A percentile compares a stretch with the other conserved stretches of the same genome.
phyloP scores from a whole-genome alignment of 2,113 vertebrate genomes.

The Suncus etruscus region DNA sequence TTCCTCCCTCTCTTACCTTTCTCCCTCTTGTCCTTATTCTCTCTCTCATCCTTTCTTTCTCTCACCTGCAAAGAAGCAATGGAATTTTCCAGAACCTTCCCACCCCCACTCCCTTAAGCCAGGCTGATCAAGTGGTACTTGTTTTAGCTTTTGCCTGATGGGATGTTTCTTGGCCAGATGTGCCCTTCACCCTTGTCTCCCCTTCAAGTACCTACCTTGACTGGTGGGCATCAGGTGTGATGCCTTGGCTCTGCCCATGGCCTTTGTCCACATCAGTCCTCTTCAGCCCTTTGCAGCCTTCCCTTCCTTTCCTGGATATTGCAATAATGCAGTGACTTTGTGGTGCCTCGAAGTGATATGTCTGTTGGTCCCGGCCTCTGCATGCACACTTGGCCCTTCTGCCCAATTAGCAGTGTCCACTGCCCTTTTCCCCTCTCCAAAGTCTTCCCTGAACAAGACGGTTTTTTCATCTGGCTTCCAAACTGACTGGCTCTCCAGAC shows the following conservation, averaged over 20 bases:
- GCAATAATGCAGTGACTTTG: conserved; percentile 86
- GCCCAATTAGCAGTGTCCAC: conserved; percentile 88
- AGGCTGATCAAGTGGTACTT: not conserved
- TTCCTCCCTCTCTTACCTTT: not conserved
- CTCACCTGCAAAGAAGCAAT: not conserved
- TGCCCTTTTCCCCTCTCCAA: conserved; percentile 87
- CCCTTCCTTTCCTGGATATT: conserved; percentile 85
- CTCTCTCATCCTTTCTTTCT: not conserved
- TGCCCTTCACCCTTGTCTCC: conserved; percentile 50
- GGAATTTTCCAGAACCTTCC: conserved; percentile 43
- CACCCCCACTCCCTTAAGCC: too few species aligned
- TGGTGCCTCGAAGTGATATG: too few species aligned
- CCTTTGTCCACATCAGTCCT: conserved; percentile 77
- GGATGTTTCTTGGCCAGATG: conserved; percentile 65
- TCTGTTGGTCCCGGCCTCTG: conserved; percentile 89
- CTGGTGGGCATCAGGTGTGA: conserved; percentile 60
- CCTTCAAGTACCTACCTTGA: conserved; percentile 56
- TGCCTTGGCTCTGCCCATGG: conserved; percentile 59
- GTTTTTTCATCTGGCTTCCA: conserved; percentile 90
- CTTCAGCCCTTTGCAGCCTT: conserved; percentile 81
- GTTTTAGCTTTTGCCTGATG: conserved; percentile 58
- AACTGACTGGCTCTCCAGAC: conserved; percentile 90
- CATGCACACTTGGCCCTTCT: conserved; percentile 86
- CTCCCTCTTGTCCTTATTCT: not conserved
- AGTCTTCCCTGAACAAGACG: conserved; percentile 87